Base-by-base conservation (phyloP, 2,888 invertebrate genomes). In the Caenorhabditis sp. region DNA sequence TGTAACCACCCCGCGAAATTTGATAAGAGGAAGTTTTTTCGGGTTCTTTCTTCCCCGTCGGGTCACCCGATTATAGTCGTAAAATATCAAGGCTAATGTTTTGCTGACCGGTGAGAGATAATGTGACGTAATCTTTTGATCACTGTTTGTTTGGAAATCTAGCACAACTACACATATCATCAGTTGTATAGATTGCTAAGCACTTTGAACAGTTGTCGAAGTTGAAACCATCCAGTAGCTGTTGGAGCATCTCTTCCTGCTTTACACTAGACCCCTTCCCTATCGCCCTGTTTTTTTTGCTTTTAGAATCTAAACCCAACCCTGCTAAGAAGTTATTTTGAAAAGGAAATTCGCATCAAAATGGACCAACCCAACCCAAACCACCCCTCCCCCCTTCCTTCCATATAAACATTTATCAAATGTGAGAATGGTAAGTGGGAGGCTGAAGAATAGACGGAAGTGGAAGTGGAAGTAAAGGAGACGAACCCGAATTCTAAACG, bases 111-210 rank as follows among this genome's bases (percentile, higher is more conserved):
- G 5, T 4, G 11, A 40, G 32, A 9, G 32, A 65, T 51, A 44
- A 76, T 67, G 67, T 67, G 76, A 76, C 44, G 67, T 76, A 76
- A 76, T 67, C 67, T n/a, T 18, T 24, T 56, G 47, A 72, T 74
- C 51, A 51, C 2, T 60, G n/a, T n/a, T n/a, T n/a, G n/a, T 58
- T 51, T 65, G 74, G 50, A 64, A 9, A 32, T 4, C 32, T 32
- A 32, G 9, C 32, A 32, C 9, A n/a, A n/a, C n/a, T n/a, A n/a
- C n/a, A n/a, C n/a, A n/a, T n/a, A n/a, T n/a, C n/a, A n/a, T n/a
- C n/a, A n/a, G n/a, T n/a, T n/a, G n/a, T n/a, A n/a, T n/a, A n/a
- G n/a, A n/a, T n/a, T n/a, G n/a, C n/a, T n/a, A n/a, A n/a, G n/a
- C n/a, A n/a, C n/a, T n/a, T n/a, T n/a, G n/a, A n/a, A n/a, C n/a